These are phyloP conservation scores for Oscheius sp. DNA, from an alignment of 2,888 invertebrate genomes.

Conservation along the genomic window DNA sequence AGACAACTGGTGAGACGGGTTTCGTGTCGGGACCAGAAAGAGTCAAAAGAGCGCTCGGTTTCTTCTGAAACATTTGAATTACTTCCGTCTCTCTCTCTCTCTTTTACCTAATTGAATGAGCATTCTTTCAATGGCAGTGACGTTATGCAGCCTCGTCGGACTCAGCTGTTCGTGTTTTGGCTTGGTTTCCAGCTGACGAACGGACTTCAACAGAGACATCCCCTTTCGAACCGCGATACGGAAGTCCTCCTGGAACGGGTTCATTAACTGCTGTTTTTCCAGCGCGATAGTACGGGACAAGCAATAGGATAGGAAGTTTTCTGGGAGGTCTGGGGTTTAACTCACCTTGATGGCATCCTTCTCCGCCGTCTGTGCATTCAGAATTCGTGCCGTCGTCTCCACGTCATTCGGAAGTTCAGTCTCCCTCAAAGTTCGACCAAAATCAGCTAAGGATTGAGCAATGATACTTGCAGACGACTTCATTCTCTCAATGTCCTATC, in stretches of 20 bases:
- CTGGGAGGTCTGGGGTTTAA: neutral
- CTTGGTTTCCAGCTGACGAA: constrained; percentile 74
- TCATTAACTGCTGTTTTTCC: neutral
- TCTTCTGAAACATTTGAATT: constrained; percentile 56
- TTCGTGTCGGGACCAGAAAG: constrained; percentile 93
- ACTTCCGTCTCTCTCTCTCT: neutral
- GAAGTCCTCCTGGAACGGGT: constrained; percentile 81
- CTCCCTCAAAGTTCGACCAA: constrained; percentile 85
- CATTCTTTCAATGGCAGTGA: constrained; percentile 90
- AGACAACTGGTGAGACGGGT: constrained; percentile 89
- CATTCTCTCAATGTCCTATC: constrained; percentile 92
- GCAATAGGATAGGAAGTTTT: neutral
- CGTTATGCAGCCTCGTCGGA: constrained; percentile 79
- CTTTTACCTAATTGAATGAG: constrained; percentile 61
- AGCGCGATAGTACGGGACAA: neutral
- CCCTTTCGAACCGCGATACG: constrained; percentile 88
- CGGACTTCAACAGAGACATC: constrained; percentile 83
- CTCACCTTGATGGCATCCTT: constrained; percentile 72
- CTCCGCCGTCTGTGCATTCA: constrained; percentile 83
- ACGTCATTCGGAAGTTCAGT: constrained; percentile 86
- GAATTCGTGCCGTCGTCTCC: constrained; percentile 86
- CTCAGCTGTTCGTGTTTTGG: constrained; percentile 67
- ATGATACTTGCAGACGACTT: constrained; percentile 90
- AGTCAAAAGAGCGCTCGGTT: constrained; percentile 91
- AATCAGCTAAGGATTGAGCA: constrained; percentile 86